Conservation (phyloP, 2,888 invertebrate genomes). For the Troglohyphantes excavatus region DNA sequence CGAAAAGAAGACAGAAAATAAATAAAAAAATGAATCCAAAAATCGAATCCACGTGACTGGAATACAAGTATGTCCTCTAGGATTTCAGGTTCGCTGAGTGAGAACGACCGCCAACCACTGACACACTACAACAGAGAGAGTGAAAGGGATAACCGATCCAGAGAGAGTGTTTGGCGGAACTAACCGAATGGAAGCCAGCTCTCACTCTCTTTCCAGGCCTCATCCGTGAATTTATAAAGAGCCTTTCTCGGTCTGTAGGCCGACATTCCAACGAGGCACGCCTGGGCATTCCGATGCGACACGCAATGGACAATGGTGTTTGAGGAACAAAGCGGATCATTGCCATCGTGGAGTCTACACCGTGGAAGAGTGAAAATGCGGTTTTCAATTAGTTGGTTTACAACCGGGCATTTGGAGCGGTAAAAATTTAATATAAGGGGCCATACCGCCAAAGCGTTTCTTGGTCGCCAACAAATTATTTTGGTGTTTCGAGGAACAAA, state of each 20-base stretch:
- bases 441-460: too few species aligned
- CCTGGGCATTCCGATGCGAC: too few species aligned
- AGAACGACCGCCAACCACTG: slow-evolving; percentile 59
- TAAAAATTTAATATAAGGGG: too few species aligned
- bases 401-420: too few species aligned
- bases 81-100: slow-evolving; percentile 75
- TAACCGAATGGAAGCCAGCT: slow-evolving; percentile 48
- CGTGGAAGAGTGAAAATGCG: too few species aligned
- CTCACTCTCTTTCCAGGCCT: too few species aligned
- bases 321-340: background rate
- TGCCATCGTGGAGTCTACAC: too few species aligned
- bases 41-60: slow-evolving; percentile 54
- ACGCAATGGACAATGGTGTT: background rate
- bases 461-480: too few species aligned
- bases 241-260: slow-evolving; percentile 64
- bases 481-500: background rate
- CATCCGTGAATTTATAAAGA: slow-evolving; percentile 27
- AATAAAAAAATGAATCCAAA: slow-evolving; percentile 18
- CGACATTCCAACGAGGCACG: slow-evolving; percentile 49
- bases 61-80: slow-evolving; percentile 57
- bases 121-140: slow-evolving; percentile 29
- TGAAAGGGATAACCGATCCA: slow-evolving; percentile 59
- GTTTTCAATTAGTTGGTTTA: too few species aligned
- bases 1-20: background rate
- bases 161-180: slow-evolving; percentile 57